These are phyloP conservation scores for Ganaspis sp. DNA, from an alignment of 1,140 invertebrate genomes.

Conservation along the genomic window DNA sequence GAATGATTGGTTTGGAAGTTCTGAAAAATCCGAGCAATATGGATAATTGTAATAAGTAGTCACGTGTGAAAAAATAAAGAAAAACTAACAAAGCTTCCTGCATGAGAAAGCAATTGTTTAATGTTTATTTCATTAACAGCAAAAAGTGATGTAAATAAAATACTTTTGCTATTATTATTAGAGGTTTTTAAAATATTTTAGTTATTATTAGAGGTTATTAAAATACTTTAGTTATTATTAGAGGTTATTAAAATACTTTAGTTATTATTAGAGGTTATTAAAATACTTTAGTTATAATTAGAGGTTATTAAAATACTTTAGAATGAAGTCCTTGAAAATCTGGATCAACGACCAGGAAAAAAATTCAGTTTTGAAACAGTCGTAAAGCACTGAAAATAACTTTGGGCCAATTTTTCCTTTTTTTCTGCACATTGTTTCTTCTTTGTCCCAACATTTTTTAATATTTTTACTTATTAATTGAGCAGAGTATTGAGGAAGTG, in stretches of 20 bases:
- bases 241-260: no score
- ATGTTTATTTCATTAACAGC: no score
- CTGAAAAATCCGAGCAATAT: conserved; percentile 76
- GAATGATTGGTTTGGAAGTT: conserved; percentile 83
- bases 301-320: not conserved
- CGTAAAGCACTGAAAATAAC: conserved; percentile 70
- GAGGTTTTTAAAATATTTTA: no score
- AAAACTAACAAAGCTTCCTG: no score
- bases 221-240: no score
- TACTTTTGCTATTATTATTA: no score
- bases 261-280: no score
- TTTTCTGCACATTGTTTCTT: not conserved
- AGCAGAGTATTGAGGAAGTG: conserved; percentile 79
- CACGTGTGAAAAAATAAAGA: no score
- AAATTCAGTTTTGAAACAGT: conserved; percentile 71
- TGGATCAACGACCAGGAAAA: conserved; percentile 65
- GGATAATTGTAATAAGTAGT: no score
- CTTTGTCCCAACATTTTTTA: conserved; percentile 73
- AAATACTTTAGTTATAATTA: not conserved
- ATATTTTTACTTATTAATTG: conserved; percentile 77
- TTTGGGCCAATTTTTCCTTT: conserved; percentile 61
- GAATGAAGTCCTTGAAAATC: not conserved
- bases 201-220: no score
- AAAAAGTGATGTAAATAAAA: no score
- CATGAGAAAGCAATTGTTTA: no score